Evolutionary conservation across 2,888 invertebrate genomes (phyloP).

Genomic region (Lycaena phlaeas): DNA sequence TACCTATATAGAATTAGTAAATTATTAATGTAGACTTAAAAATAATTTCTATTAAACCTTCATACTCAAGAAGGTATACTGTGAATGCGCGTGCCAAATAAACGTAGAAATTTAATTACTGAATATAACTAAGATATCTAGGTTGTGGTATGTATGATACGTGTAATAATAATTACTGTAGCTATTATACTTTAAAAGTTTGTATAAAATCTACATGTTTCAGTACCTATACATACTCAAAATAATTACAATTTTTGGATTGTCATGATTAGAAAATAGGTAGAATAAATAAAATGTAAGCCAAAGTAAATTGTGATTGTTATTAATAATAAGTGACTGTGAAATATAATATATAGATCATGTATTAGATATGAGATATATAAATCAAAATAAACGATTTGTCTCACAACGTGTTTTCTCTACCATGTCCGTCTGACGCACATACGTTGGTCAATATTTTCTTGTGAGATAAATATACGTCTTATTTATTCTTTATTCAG

Average conservation of each 20-base stretch:
- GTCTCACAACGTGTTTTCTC: neutral
- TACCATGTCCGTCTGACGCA: too few relatives aligned
- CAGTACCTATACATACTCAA: neutral
- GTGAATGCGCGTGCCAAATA: slow-evolving; percentile 51
- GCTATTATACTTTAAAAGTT: neutral
- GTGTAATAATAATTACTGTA: neutral
- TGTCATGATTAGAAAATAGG: slow-evolving; percentile 10
- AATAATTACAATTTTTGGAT: neutral
- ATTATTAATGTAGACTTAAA: too few relatives aligned
- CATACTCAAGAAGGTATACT: slow-evolving; percentile 23
- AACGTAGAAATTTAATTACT: slow-evolving; percentile 12
- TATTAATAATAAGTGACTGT: slow-evolving; percentile 33
- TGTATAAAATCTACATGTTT: neutral
- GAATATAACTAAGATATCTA: neutral
- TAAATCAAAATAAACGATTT: slow-evolving; percentile 3
- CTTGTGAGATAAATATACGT: too few relatives aligned
- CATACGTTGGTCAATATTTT: too few relatives aligned
- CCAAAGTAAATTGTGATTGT: slow-evolving; percentile 50
- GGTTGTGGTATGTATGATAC: slow-evolving; percentile 1
- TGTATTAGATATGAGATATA: too few relatives aligned
- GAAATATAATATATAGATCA: slow-evolving; percentile 14
- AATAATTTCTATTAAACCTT: too few relatives aligned
- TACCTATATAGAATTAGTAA: too few relatives aligned
- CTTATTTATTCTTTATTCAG: too few relatives aligned
- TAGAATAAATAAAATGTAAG: slow-evolving; percentile 22